Conservation (phyloP, 2,113 vertebrate species). For the Collichthys lucidus region DNA sequence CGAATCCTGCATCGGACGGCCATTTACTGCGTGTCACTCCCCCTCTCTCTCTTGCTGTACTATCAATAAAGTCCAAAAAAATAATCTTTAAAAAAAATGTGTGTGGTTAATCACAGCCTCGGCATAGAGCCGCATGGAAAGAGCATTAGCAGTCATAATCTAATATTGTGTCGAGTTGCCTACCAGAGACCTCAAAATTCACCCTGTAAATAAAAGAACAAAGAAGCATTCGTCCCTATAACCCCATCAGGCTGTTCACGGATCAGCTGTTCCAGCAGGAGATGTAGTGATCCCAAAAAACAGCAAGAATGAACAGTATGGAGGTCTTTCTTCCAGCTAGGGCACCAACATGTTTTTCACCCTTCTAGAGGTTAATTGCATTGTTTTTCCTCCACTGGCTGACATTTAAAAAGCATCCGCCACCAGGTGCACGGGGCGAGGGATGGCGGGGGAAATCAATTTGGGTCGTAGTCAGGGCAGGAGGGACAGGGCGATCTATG, state of each 20-base stretch:
- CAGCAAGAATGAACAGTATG: constrained; percentile 4
- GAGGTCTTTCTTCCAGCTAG: constrained; percentile 18
- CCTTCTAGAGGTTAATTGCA: constrained; percentile 47
- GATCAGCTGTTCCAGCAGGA: constrained; percentile 23
- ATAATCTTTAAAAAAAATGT: background rate
- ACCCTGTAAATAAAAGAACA: background rate
- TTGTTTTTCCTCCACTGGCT: constrained; percentile 40
- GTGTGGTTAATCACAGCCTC: background rate
- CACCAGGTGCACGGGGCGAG: constrained; percentile 15
- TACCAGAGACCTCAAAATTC: background rate
- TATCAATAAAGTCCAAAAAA: too few relatives aligned
- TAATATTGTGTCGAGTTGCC: background rate
- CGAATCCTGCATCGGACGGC: too few relatives aligned
- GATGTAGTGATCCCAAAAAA: constrained; percentile 26
- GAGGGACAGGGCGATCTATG: background rate
- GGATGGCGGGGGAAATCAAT: constrained; percentile 38
- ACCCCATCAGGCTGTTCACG: background rate
- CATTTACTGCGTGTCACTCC: too few relatives aligned
- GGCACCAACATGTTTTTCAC: constrained; percentile 24
- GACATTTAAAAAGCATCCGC: constrained; percentile 58
- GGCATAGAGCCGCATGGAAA: background rate
- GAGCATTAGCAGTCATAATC: constrained; percentile 3
- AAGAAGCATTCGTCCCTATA: background rate
- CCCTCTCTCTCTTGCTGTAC: too few relatives aligned
- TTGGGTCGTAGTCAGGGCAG: constrained; percentile 2